Percentiles rank a stretch among this genome's conserved stretches.
Conservation (phyloP, 2,113 vertebrate species). For the Nothobranchius kuhntae region DNA sequence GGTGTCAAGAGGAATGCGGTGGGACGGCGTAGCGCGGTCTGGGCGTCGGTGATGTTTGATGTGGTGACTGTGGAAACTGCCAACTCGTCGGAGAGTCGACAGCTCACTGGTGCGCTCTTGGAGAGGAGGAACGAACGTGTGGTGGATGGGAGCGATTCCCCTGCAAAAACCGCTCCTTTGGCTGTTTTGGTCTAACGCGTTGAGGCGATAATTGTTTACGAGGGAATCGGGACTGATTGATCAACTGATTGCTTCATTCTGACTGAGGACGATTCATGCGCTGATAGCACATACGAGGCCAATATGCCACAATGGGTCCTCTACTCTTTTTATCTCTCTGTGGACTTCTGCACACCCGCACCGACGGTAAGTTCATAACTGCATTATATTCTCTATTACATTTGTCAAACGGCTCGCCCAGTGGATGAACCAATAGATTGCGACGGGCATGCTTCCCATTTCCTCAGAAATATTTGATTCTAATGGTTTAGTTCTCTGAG, state of each 20-base stretch:
- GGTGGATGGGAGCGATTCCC: conserved; percentile 33
- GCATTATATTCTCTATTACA: too few species aligned
- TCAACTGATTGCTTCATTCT: conserved; percentile 14
- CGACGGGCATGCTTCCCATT: too few species aligned
- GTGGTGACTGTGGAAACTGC: conserved; percentile 65
- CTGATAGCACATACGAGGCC: conserved; percentile 63
- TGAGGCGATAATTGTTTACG: conserved; percentile 18
- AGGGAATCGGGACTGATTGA: conserved; percentile 34
- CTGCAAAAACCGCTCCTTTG: conserved; percentile 6
- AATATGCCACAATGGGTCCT: conserved; percentile 80
- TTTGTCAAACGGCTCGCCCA: background rate
- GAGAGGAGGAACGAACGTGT: conserved; percentile 57
- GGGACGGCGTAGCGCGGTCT: conserved; percentile 17
- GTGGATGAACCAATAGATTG: conserved; percentile 6
- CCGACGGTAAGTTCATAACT: conserved; percentile 65
- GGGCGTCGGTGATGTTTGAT: conserved; percentile 68
- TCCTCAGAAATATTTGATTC: background rate
- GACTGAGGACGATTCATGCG: conserved; percentile 66
- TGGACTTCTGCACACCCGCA: conserved; percentile 73
- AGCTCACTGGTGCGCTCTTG: conserved; percentile 56
- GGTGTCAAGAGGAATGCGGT: conserved; percentile 39
- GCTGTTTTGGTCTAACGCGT: conserved; percentile 24
- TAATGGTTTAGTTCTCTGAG: conserved; percentile 1
- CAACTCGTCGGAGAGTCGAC: conserved; percentile 55
- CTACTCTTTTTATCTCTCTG: conserved; percentile 77